Percentiles rank a stretch among this genome's conserved stretches.
phyloP scores from a whole-genome alignment of 1,140 invertebrate genomes.

The Procambarus clarkii region DNA sequence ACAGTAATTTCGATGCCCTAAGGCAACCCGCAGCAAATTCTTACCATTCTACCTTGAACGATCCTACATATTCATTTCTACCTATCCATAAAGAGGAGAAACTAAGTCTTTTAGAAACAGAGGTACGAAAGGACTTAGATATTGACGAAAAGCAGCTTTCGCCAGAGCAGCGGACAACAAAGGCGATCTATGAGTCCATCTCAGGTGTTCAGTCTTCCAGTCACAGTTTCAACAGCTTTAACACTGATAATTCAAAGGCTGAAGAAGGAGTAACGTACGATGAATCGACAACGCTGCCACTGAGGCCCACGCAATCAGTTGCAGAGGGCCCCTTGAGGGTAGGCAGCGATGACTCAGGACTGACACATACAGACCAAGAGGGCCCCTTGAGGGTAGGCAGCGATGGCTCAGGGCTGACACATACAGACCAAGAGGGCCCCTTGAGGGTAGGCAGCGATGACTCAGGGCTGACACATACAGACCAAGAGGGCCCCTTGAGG shows the following conservation, averaged over 20 bases:
- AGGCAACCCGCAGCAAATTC: neutral
- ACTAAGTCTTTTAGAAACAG: neutral
- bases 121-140: conserved; percentile 17
- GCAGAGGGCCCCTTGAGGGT: too few species aligned
- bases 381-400: too few species aligned
- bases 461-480: too few species aligned
- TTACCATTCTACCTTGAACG: conserved; percentile 19
- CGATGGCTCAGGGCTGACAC: too few species aligned
- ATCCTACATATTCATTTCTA: neutral
- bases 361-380: too few species aligned
- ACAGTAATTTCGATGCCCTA: conserved; percentile 6
- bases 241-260: neutral
- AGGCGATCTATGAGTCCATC: conserved; percentile 36
- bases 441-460: too few species aligned
- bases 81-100: neutral
- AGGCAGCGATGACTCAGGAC: neutral
- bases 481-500: too few species aligned
- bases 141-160: conserved; percentile 9
- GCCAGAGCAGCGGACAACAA: conserved; percentile 7
- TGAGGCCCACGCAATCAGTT: neutral
- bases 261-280: neutral
- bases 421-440: too few species aligned
- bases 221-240: too few species aligned
- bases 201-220: neutral
- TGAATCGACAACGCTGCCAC: neutral